Evolutionary conservation across 2,888 invertebrate species (phyloP), one percentile per base, ranked within the genome.

Genomic region (Biston betularia): DNA sequence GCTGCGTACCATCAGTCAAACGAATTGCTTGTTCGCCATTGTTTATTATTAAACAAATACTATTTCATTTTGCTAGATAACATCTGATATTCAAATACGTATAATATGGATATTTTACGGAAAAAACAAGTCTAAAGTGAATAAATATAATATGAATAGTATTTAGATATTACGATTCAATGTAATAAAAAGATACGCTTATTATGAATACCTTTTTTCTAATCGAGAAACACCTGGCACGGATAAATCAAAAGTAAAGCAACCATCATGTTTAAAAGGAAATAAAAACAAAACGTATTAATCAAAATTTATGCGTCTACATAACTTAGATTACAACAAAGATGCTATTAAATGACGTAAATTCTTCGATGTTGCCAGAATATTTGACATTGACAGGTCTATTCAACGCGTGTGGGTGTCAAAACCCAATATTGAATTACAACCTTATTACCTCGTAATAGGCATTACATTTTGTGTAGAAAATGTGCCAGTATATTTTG

Each of bases 351-450:
- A 57, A 3, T n/a, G 57, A 48, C 44, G 49, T 58, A 57, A 67
- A 59, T 55, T 49, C 49, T 8, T 50, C 53, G 58, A 62, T 60
- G 63, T 66, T 62, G 58, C 60, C 44, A 35, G 33, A 52, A 69
- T 57, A 70, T 67, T 67, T 35, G 67, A 72, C 73, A 72, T 74
- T 74, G 74, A 74, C 70, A 66, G 42, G 34, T 70, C 53, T 69
- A 70, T 72, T 68, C n/a, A 34, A 1, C 6, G 45, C 15, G 65
- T 49, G 68, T 71, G 57, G 68, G 69, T 46, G 55, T 42, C 33
- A 55, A n/a, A 24, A 42, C 61, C 58, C 48, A 53, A 49, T 66
- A 52, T 48, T 46, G 38, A 63, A 56, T 50, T 14, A 50, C 14
- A 34, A 63, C 63, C 40, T 60, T 63, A 42, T 11, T 1, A 8